Percentiles rank a stretch among this genome's conserved stretches.
phyloP scores from a whole-genome alignment of 2,113 vertebrate species.

The Apteryx mantelli region DNA sequence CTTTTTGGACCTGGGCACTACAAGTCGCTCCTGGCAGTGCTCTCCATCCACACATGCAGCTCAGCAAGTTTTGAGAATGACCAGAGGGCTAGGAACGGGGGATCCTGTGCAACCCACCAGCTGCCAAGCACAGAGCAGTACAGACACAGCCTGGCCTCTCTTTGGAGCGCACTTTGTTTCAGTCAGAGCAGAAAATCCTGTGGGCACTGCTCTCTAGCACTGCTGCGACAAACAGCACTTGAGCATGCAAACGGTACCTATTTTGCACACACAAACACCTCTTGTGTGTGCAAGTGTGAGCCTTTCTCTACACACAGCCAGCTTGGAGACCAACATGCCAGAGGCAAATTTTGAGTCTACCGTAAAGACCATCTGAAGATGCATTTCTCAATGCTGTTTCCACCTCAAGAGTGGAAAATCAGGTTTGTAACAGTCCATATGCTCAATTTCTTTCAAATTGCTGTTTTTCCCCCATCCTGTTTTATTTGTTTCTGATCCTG shows the following conservation, averaged over 20 bases:
- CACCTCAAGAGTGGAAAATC: neutral
- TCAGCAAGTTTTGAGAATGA: neutral
- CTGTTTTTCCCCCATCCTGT: neutral
- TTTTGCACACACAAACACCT: neutral
- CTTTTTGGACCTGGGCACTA: neutral
- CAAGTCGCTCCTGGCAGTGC: neutral
- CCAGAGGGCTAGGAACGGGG: accelerated
- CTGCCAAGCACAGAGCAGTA: accelerated
- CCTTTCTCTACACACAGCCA: neutral
- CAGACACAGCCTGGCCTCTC: neutral
- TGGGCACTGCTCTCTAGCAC: neutral
- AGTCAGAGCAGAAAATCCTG: neutral
- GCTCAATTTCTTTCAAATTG: neutral
- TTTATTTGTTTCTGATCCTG: neutral
- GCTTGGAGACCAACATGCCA: neutral
- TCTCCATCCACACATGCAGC: neutral
- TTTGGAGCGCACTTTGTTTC: neutral
- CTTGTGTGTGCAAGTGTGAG: accelerated
- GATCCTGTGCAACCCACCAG: neutral
- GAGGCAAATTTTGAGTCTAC: neutral
- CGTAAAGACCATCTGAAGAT: neutral
- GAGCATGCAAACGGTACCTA: neutral
- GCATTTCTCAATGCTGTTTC: neutral
- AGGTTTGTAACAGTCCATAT: neutral
- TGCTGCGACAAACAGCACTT: neutral